phyloP scores from a whole-genome alignment of 2,113 vertebrate species.

The Bubo blakistoni region DNA sequence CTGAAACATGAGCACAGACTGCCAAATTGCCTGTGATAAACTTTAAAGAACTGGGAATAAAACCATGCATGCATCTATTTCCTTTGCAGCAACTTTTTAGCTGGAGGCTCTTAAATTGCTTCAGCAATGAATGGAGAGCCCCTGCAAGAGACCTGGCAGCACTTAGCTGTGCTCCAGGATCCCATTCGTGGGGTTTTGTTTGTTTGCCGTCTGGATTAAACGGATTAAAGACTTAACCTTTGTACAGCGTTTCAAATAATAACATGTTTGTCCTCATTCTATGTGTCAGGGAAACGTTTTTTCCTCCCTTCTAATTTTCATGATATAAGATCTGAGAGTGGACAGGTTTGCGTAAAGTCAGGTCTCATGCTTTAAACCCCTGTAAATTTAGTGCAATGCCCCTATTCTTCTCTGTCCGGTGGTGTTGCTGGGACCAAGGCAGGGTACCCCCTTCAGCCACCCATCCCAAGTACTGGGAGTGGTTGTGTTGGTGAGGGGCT shows the following conservation, averaged over 20 bases:
- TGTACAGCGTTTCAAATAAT: conserved; percentile 50
- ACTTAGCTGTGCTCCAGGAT: background rate
- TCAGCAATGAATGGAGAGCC: background rate
- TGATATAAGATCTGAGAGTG: background rate
- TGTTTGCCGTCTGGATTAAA: conserved; percentile 52
- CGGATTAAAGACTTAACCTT: conserved; percentile 64
- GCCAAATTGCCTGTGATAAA: background rate
- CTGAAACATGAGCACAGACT: background rate
- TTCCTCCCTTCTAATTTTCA: background rate
- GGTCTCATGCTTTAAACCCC: background rate
- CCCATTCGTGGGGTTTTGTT: conserved; percentile 37
- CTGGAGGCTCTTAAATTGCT: background rate
- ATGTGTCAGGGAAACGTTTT: background rate
- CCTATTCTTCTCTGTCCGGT: fast-evolving
- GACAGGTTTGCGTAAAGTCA: background rate
- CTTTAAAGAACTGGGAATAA: background rate
- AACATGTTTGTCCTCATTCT: background rate
- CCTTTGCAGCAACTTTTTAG: background rate
- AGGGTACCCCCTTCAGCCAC: background rate
- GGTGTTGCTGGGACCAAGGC: background rate
- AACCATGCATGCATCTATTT: background rate
- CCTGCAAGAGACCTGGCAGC: background rate
- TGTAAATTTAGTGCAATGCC: background rate
- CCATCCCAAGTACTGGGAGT: fast-evolving
- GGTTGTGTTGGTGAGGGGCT: background rate